phyloP scores from a whole-genome alignment of 2,888 invertebrate species.

The Temnothorax unifasciatus region DNA sequence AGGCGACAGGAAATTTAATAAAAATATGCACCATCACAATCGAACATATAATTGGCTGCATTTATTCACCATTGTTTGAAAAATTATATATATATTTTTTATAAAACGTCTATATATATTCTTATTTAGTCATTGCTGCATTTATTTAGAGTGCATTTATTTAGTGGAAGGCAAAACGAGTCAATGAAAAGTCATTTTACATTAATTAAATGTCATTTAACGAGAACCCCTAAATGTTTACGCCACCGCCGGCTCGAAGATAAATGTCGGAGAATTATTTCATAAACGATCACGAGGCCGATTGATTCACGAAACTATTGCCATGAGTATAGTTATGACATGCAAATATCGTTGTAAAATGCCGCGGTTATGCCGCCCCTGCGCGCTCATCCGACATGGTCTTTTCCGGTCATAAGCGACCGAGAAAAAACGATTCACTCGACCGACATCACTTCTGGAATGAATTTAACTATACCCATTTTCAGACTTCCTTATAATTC shows the following conservation, averaged over 20 bases:
- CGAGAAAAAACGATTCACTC: neutral
- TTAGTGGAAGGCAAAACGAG: neutral
- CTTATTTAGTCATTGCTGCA: neutral
- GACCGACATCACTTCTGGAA: neutral
- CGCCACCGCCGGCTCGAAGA: neutral
- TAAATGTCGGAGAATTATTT: constrained; percentile 19
- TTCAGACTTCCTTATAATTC: neutral
- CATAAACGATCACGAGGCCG: neutral
- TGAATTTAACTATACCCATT: neutral
- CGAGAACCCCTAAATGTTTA: neutral
- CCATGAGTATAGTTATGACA: neutral
- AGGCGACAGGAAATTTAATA: neutral
- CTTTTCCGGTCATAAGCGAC: neutral
- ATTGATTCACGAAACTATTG: neutral
- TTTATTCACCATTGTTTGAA: neutral
- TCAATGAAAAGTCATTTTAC: neutral
- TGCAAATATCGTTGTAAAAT: constrained; percentile 13
- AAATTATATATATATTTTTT: neutral
- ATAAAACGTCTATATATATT: neutral
- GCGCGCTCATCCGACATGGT: neutral
- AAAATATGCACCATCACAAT: neutral
- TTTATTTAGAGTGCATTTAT: neutral
- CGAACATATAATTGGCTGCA: neutral
- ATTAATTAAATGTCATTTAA: neutral
- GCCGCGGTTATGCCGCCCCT: neutral